phyloP scores from a whole-genome alignment of 2,113 vertebrate genomes.

The Steatornis caripensis region DNA sequence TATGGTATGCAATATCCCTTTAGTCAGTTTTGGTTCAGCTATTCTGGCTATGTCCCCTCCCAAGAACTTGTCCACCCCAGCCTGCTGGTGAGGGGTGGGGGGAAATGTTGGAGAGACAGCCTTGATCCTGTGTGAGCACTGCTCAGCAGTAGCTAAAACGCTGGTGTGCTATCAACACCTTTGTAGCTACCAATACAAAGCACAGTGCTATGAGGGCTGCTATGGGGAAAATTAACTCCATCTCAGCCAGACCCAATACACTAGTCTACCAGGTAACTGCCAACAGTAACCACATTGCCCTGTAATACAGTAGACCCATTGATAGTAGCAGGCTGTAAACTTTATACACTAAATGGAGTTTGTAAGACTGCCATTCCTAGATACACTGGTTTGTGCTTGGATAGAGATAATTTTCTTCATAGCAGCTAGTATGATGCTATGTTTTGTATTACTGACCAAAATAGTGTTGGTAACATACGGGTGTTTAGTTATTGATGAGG shows the following conservation, averaged over 20 bases:
- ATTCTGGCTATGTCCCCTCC: background rate
- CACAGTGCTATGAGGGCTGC: rapidly evolving
- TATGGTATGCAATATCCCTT: background rate
- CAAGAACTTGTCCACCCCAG: background rate
- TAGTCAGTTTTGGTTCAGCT: background rate
- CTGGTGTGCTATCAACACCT: background rate
- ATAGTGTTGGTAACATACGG: background rate
- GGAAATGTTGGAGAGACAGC: too few relatives aligned
- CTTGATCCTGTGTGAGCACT: background rate
- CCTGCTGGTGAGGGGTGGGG: too few relatives aligned
- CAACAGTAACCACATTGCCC: background rate
- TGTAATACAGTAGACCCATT: background rate
- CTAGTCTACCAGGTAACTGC: background rate
- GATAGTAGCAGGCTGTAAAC: background rate
- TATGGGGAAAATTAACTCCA: background rate
- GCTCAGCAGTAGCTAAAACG: background rate
- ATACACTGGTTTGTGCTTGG: background rate
- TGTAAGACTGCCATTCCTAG: background rate
- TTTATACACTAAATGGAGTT: background rate
- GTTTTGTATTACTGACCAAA: background rate
- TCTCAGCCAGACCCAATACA: background rate
- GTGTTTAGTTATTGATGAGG: background rate
- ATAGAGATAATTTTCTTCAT: background rate
- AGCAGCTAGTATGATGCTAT: background rate
- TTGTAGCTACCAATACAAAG: background rate